Evolutionary conservation across 2,888 invertebrate genomes (phyloP).

Genomic region (Agrilus cyanescens): DNA sequence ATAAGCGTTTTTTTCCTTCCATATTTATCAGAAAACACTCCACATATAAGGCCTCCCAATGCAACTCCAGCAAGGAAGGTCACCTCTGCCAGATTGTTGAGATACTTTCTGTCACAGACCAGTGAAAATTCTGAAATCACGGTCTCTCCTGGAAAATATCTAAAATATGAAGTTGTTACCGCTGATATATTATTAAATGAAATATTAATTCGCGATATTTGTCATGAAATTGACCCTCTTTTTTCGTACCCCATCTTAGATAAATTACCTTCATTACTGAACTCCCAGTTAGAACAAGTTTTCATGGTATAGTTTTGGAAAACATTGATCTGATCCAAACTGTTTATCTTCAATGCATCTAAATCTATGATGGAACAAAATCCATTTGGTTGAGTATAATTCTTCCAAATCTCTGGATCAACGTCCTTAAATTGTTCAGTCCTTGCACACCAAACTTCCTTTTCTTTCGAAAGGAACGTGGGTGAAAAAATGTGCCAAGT

Average conservation of each 20-base stretch:
- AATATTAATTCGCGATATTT: neutral
- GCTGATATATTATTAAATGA: neutral
- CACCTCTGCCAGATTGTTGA: conserved; percentile 64
- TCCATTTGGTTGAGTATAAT: conserved; percentile 50
- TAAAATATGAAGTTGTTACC: neutral
- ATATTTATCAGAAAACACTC: conserved; percentile 65
- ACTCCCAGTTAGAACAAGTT: conserved; percentile 30
- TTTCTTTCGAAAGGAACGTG: conserved; percentile 58
- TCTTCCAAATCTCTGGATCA: conserved; percentile 48
- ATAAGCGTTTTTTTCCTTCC: conserved; percentile 67
- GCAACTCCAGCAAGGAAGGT: conserved; percentile 67
- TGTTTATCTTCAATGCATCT: conserved; percentile 29
- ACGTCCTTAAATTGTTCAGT: conserved; percentile 45
- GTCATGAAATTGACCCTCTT: neutral
- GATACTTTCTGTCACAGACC: conserved; percentile 58
- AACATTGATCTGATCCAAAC: conserved; percentile 23
- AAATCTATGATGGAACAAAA: conserved; percentile 44
- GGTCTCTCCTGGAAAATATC: conserved; percentile 42
- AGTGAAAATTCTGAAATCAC: conserved; percentile 67
- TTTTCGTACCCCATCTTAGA: neutral
- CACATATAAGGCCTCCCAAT: conserved; percentile 66
- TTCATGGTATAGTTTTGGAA: conserved; percentile 15
- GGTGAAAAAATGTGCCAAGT: conserved; percentile 71
- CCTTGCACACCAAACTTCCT: conserved; percentile 57
- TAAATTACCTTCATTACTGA: conserved; percentile 28